phyloP scores from a whole-genome alignment of 2,113 vertebrate genomes.

The Anhinga anhinga region DNA sequence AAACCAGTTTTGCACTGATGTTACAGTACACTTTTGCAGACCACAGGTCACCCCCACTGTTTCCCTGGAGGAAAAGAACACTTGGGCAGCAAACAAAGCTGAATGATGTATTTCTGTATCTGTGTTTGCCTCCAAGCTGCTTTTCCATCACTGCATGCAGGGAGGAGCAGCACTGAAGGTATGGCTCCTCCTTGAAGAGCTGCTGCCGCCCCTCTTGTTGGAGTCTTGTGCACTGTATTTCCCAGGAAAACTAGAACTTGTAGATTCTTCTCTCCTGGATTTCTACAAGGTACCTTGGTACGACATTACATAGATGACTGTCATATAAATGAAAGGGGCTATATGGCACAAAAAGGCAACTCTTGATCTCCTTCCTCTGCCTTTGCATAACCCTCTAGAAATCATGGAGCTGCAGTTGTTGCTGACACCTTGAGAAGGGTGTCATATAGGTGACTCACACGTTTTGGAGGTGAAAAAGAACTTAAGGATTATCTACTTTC shows the following conservation, averaged over 20 bases:
- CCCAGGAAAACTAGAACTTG: background rate
- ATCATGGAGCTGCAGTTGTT: background rate
- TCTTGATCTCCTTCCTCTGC: background rate
- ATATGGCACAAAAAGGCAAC: background rate
- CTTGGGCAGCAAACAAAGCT: background rate
- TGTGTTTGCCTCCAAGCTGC: background rate
- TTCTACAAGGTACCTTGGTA: background rate
- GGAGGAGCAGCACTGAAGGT: background rate
- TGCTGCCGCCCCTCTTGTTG: background rate
- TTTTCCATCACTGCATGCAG: accelerated
- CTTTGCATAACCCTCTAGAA: background rate
- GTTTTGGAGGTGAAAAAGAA: background rate
- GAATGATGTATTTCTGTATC: background rate
- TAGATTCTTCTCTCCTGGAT: background rate
- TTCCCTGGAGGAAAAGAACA: background rate
- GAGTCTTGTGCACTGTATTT: background rate
- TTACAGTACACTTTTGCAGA: background rate
- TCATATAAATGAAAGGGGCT: background rate
- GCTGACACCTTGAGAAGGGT: background rate
- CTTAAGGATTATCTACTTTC: background rate
- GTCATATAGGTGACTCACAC: background rate
- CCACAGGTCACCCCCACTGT: background rate
- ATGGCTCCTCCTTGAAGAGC: background rate
- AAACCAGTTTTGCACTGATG: background rate
- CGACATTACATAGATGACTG: background rate